These are phyloP conservation scores for Argyra leucocephala DNA, from an alignment of 2,888 invertebrate genomes.

Conservation along the genomic window DNA sequence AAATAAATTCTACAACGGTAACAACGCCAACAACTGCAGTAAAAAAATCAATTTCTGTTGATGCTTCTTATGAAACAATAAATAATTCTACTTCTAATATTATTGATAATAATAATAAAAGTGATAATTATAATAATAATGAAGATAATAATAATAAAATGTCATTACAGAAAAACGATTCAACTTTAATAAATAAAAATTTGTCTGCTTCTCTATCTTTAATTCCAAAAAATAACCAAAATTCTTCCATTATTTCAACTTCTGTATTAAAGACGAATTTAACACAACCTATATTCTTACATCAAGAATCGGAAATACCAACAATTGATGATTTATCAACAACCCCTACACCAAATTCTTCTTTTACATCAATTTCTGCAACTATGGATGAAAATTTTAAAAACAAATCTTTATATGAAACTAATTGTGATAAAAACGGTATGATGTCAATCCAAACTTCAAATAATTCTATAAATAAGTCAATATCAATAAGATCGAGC, in stretches of 20 bases:
- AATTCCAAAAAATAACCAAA: background rate
- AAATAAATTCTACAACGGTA: conserved; percentile 20
- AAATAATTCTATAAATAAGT: conserved; percentile 30
- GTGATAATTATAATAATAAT: background rate
- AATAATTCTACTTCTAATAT: background rate
- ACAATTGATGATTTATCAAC: background rate
- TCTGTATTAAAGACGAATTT: background rate
- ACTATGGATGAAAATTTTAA: background rate
- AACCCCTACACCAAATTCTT: background rate
- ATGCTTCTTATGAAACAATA: background rate
- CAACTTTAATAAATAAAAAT: background rate
- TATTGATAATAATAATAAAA: background rate
- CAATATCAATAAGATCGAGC: conserved; percentile 24
- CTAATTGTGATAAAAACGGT: conserved; percentile 29
- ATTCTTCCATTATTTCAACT: background rate
- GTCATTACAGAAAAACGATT: background rate
- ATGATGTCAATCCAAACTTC: conserved; percentile 20
- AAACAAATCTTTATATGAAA: conserved; percentile 27
- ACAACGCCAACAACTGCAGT: conserved; percentile 9
- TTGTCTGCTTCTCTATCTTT: background rate
- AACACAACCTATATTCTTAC: background rate
- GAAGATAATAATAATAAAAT: background rate
- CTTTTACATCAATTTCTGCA: background rate
- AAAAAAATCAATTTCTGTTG: background rate
- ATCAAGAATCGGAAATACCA: background rate